Percentiles rank a stretch among this genome's conserved stretches.
Evolutionary conservation across 2,797 vertebrate species (phyloP).

Genomic region (Danionella dracula): DNA sequence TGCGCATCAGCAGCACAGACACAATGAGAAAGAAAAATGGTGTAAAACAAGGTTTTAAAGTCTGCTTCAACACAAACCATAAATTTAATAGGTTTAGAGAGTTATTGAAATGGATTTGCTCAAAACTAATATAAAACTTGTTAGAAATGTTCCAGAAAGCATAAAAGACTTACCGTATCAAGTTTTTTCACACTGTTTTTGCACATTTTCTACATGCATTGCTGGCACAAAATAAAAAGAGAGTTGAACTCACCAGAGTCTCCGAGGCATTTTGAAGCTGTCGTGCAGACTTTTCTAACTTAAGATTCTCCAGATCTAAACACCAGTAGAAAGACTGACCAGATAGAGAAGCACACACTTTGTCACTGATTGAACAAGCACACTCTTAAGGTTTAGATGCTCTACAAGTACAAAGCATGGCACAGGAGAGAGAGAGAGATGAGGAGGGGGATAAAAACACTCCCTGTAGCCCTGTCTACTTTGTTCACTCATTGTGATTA

Average conservation of each 20-base stretch:
- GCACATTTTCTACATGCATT: too few species aligned
- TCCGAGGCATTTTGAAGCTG: constrained; percentile 40
- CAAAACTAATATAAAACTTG: background rate
- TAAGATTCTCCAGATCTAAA: constrained; percentile 26
- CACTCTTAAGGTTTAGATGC: constrained; percentile 30
- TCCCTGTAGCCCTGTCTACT: constrained; percentile 7
- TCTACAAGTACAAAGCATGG: constrained; percentile 34
- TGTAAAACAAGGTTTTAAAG: background rate
- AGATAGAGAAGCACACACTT: constrained; percentile 4
- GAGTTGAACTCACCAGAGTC: constrained; percentile 41
- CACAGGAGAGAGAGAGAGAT: constrained; percentile 4
- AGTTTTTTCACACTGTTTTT: too few species aligned
- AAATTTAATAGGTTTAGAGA: background rate
- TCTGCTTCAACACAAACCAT: background rate
- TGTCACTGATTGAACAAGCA: constrained; percentile 41
- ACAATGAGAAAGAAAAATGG: background rate
- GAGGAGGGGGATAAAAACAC: constrained; percentile 9
- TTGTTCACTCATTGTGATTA: constrained; percentile 25
- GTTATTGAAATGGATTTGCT: background rate
- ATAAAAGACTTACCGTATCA: too few species aligned
- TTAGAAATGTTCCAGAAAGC: too few species aligned
- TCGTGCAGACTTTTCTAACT: background rate
- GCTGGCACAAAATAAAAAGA: background rate
- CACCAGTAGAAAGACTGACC: constrained; percentile 7
- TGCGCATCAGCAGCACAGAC: background rate